These are phyloP conservation scores for Polypedilum vanderplanki DNA, from an alignment of 1,140 invertebrate genomes.

Conservation along the genomic window DNA sequence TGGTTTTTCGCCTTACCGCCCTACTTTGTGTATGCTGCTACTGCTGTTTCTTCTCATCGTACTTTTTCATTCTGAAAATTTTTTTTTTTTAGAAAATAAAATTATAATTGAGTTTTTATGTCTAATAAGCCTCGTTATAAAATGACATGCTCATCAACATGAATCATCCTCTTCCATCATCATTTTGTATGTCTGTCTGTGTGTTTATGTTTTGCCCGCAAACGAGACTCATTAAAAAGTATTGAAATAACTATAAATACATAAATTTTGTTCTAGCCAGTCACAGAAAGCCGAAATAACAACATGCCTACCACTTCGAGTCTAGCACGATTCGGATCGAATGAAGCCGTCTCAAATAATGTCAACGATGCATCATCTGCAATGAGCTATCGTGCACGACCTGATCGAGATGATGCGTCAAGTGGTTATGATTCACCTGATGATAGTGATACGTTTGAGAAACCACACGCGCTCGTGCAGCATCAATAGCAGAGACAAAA, in stretches of 20 bases:
- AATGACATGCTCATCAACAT: constrained; percentile 23
- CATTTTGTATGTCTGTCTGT: neutral
- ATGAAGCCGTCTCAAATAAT: neutral
- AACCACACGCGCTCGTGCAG: neutral
- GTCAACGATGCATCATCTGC: neutral
- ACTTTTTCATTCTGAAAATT: constrained; percentile 1
- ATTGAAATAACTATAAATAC: neutral
- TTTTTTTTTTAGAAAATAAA: neutral
- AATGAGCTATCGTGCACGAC: neutral
- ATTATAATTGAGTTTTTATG: constrained; percentile 23
- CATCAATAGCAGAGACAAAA: neutral
- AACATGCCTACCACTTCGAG: constrained; percentile 26
- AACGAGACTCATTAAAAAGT: no score
- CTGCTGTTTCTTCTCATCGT: neutral
- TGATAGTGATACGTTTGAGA: neutral
- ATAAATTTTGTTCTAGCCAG: constrained; percentile 23
- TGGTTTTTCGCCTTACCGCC: constrained; percentile 9
- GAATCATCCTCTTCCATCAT: neutral
- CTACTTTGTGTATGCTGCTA: neutral
- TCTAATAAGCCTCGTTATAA: constrained; percentile 21
- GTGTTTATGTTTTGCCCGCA: no score
- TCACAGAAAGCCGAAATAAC: constrained; percentile 24
- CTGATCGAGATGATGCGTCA: neutral
- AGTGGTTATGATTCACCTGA: constrained; percentile 19
- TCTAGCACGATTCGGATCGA: constrained; percentile 7